Evolutionary conservation across 2,888 invertebrate species (phyloP).

Genomic region (Hirtodrosophila trivittata): DNA sequence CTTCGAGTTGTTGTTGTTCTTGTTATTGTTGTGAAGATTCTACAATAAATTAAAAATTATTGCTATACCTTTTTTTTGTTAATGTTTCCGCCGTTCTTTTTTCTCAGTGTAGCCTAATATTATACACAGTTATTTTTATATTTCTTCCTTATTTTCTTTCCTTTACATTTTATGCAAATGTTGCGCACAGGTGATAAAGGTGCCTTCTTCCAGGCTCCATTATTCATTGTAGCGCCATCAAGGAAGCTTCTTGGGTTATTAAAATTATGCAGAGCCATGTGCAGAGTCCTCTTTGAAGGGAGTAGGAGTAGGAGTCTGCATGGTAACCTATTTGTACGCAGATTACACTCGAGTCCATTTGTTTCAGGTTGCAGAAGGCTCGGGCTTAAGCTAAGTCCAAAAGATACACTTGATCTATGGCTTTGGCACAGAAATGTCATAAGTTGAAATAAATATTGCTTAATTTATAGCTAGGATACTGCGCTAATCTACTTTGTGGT

Average conservation of each 20-base stretch:
- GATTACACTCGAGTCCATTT: conserved; percentile 4
- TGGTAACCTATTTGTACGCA: background rate
- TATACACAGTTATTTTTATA: conserved; percentile 32
- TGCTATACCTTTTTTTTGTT: conserved; percentile 56
- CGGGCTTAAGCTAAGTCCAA: too few species aligned
- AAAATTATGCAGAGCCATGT: conserved; percentile 66
- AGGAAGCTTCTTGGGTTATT: conserved; percentile 41
- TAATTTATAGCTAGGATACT: background rate
- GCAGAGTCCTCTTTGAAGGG: conserved; percentile 22
- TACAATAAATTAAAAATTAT: conserved; percentile 76
- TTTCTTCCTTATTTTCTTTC: background rate
- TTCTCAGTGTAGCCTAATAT: conserved; percentile 64
- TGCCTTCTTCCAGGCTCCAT: conserved; percentile 46
- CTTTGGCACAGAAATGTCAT: too few species aligned
- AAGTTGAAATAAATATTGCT: too few species aligned
- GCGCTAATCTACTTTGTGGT: background rate
- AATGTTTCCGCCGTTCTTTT: conserved; percentile 50
- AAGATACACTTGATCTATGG: too few species aligned
- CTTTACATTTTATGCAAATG: conserved; percentile 63
- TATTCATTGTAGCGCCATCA: conserved; percentile 65
- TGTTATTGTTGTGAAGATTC: conserved; percentile 69
- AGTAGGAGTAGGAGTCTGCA: background rate
- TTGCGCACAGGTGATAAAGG: conserved; percentile 69
- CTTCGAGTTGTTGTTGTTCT: conserved; percentile 10
- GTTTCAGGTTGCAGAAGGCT: background rate